phyloP scores from a whole-genome alignment of 2,888 invertebrate genomes.

The Scaptomyza reducta region DNA sequence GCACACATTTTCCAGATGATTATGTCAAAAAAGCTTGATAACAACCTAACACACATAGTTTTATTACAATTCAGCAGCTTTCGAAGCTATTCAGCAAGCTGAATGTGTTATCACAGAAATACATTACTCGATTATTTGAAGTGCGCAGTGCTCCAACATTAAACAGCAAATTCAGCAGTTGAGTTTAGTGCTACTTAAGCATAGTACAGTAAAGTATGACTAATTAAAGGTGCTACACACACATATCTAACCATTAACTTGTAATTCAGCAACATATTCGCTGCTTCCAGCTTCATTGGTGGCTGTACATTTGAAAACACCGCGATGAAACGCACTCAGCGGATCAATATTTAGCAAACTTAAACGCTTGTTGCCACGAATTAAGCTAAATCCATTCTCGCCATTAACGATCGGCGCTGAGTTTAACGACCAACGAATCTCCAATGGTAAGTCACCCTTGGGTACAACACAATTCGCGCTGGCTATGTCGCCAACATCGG shows the following conservation, averaged over 20 bases:
- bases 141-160: constrained; percentile 60
- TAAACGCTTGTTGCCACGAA: constrained; percentile 82
- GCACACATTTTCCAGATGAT: neutral
- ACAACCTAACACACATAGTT: neutral
- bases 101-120: constrained; percentile 4
- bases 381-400: constrained; percentile 83
- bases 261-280: constrained; percentile 87
- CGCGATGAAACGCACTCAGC: constrained; percentile 88
- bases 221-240: constrained; percentile 21
- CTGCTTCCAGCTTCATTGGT: constrained; percentile 89
- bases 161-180: constrained; percentile 46
- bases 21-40: constrained; percentile 25
- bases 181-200: constrained; percentile 49
- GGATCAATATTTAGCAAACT: constrained; percentile 86
- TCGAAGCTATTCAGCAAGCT: constrained; percentile 18
- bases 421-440: constrained; percentile 89
- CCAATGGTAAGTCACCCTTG: constrained; percentile 92
- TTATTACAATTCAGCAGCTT: constrained; percentile 20
- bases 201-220: constrained; percentile 13
- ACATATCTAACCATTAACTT: constrained; percentile 86
- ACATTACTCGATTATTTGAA: constrained; percentile 9
- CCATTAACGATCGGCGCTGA: constrained; percentile 84
- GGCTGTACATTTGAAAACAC: constrained; percentile 91
- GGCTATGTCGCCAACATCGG: constrained; percentile 90
- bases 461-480: constrained; percentile 89